Evolutionary conservation across 2,888 invertebrate species (phyloP).

Genomic region (Hydroisotoma schaefferi): DNA sequence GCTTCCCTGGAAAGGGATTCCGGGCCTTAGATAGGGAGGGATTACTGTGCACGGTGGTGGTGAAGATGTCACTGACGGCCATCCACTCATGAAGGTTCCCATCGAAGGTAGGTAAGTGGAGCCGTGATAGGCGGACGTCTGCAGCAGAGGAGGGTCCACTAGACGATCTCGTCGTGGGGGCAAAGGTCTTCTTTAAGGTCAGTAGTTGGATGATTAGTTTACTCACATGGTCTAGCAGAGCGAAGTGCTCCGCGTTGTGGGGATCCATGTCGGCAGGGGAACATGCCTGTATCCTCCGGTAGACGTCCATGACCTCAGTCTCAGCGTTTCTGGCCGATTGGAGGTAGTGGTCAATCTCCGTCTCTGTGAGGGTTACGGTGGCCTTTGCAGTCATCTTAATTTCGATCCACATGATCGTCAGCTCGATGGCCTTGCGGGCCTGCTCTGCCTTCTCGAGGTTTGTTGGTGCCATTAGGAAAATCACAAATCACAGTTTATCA

Average conservation of each 20-base stretch:
- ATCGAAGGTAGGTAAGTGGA: slow-evolving; percentile 17
- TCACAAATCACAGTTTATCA: too few species aligned
- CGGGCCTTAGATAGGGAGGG: slow-evolving; percentile 9
- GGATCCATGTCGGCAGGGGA: not conserved
- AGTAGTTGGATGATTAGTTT: not conserved
- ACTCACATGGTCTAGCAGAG: not conserved
- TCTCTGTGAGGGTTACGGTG: not conserved
- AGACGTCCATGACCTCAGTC: slow-evolving; percentile 1
- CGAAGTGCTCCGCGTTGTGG: not conserved
- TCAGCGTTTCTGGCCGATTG: not conserved
- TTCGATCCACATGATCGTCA: too few species aligned
- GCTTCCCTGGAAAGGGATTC: slow-evolving; percentile 32
- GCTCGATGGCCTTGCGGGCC: too few species aligned
- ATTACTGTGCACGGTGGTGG: slow-evolving; percentile 17
- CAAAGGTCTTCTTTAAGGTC: not conserved
- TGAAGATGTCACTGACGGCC: slow-evolving; percentile 23
- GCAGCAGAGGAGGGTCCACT: not conserved
- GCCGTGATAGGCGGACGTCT: slow-evolving; percentile 12
- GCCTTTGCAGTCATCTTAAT: too few species aligned
- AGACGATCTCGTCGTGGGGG: not conserved
- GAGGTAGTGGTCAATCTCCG: not conserved
- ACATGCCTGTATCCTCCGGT: not conserved
- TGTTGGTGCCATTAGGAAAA: too few species aligned
- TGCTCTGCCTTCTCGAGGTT: too few species aligned
- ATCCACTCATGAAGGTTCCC: slow-evolving; percentile 23